Percentiles rank a stretch among this genome's conserved stretches.
phyloP scores from a whole-genome alignment of 2,888 invertebrate genomes.

The Microctonus hyperodae region DNA sequence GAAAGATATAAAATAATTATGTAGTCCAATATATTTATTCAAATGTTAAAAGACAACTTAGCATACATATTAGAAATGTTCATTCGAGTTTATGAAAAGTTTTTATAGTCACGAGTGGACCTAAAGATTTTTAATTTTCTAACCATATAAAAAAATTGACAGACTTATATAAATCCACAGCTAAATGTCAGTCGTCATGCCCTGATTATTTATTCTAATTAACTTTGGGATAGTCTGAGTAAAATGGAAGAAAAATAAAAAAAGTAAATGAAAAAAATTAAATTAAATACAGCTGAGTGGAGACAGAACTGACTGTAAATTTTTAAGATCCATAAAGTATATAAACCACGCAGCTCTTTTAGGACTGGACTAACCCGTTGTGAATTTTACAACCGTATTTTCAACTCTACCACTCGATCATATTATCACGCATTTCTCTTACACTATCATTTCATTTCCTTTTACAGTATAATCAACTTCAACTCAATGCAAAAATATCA shows the following conservation, averaged over 20 bases:
- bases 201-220: conserved; percentile 28
- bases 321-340: conserved; percentile 16
- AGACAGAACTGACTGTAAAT: conserved; percentile 8
- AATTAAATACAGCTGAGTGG: conserved; percentile 7
- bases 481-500: neutral
- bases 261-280: neutral
- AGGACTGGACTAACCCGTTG: conserved; percentile 11
- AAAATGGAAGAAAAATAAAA: neutral
- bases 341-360: neutral
- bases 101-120: too few species aligned
- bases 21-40: too few species aligned
- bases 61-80: too few species aligned
- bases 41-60: too few species aligned
- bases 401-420: neutral
- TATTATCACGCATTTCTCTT: neutral
- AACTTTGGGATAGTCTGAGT: conserved; percentile 4
- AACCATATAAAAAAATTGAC: neutral
- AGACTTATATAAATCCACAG: conserved; percentile 8
- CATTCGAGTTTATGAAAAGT: too few species aligned
- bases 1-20: too few species aligned
- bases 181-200: conserved; percentile 30
- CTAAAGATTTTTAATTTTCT: too few species aligned
- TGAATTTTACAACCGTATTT: neutral
- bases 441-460: neutral
- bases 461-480: neutral